Percentiles rank a stretch among this genome's conserved stretches.
Conservation (phyloP, 2,888 invertebrate genomes). For the Tetranychus truncatus region DNA sequence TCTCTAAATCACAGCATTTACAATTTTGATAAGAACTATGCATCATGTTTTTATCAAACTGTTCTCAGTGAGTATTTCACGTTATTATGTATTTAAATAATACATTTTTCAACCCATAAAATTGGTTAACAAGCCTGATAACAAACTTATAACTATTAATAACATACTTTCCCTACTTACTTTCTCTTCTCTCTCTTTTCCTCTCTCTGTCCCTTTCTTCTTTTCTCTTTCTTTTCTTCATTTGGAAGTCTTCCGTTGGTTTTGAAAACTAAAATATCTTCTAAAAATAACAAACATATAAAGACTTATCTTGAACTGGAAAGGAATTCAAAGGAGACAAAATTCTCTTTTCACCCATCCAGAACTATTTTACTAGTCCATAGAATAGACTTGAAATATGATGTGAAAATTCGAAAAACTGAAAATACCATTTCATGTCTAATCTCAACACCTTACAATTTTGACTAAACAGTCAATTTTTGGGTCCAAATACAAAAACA, state of each 20-base stretch:
- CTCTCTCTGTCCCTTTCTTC: background rate
- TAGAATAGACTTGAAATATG: background rate
- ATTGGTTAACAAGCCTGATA: background rate
- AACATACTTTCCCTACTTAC: background rate
- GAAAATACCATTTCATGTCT: background rate
- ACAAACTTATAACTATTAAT: background rate
- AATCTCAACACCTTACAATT: background rate
- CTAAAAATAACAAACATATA: background rate
- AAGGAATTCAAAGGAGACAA: too few relatives aligned
- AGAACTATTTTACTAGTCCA: too few relatives aligned
- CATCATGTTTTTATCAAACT: background rate
- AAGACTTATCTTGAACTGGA: background rate
- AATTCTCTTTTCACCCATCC: too few relatives aligned
- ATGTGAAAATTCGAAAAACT: background rate
- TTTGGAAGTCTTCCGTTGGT: background rate
- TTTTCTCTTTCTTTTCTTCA: background rate
- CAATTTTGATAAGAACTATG: background rate
- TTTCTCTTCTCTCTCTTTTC: background rate
- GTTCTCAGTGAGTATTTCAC: background rate
- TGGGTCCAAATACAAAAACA: too few relatives aligned
- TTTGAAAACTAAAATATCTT: background rate
- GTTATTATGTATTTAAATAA: too few relatives aligned
- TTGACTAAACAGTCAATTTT: too few relatives aligned
- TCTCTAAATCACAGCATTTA: background rate
- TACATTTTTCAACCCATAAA: too few relatives aligned